phyloP scores from a whole-genome alignment of 2,797 vertebrate genomes.

The Squalus acanthias region DNA sequence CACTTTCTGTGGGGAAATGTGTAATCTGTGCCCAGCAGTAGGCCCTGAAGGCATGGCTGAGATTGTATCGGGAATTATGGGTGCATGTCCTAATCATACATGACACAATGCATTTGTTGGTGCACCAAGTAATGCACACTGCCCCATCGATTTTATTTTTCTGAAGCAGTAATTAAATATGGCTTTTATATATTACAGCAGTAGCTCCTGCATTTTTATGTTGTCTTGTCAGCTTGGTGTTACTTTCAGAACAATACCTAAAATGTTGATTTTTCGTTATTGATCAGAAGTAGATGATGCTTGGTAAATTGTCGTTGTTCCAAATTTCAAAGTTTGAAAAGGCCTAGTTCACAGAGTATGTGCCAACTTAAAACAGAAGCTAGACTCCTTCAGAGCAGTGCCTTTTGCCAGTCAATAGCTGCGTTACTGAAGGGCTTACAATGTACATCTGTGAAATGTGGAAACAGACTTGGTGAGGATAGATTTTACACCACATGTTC shows the following conservation, averaged over 20 bases:
- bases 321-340: neutral
- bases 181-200: neutral
- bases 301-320: neutral
- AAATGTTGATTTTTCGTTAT: neutral
- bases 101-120: neutral
- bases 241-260: neutral
- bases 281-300: neutral
- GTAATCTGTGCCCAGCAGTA: neutral
- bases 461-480: neutral
- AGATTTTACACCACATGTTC: neutral
- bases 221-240: neutral
- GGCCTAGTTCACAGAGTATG: neutral
- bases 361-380: conserved; percentile 16
- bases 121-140: neutral
- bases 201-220: neutral
- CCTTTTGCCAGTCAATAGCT: neutral
- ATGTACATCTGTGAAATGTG: neutral
- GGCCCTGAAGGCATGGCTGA: neutral
- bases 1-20: neutral
- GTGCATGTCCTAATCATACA: neutral
- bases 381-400: neutral
- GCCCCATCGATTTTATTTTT: neutral
- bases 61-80: neutral
- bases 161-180: neutral
- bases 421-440: neutral